Base-by-base conservation (phyloP, 2,888 invertebrate species). In the Meghimatium bilineatum region DNA sequence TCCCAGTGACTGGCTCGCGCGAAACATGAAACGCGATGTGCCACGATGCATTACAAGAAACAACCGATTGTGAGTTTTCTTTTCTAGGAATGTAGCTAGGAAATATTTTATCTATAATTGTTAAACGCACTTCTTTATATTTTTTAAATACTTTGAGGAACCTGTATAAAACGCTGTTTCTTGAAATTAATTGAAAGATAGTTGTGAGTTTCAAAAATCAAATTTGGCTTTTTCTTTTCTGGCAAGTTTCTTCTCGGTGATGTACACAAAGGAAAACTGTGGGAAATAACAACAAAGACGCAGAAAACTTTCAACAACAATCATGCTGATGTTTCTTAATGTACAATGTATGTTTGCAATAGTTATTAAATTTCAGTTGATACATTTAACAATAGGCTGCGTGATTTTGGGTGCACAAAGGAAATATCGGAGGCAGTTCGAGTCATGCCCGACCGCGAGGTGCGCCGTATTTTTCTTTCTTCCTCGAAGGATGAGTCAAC, bases 251-350 rank as follows among this genome's bases (percentile, higher is more conserved):
- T 49, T 80, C n/a, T 32, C 63, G 75, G 80, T 44, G 49, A 69
- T 69, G 63, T 44, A 75, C 79, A 84, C 74, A 75, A 78, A 84
- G 84, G 72, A 66, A 80, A 71, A 80, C 49, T n/a, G n/a, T n/a
- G n/a, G n/a, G n/a, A 74, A 60, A 29, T n/a, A 44, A 49, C 69
- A 71, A 71, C 67, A 69, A 76, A 77, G 77, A 52, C n/a, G 82
- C 29, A 44, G 77, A 66, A n/a, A 34, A n/a, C 8, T 10, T 17
- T 56, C 56, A 52, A 49, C n/a, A 76, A 17, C 52, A 52, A 34
- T 29, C 20, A 44, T 29, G 69, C 0, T 29, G 44, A 69, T 52
- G 32, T 8, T 52, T 29, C 29, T 74, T 5, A 12, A 44, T 8
- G 12, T 44, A 44, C 12, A 44, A 8, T 44, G 44, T 12, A 44